Conservation (phyloP, 2,797 vertebrate species). For the Strix occidentalis region DNA sequence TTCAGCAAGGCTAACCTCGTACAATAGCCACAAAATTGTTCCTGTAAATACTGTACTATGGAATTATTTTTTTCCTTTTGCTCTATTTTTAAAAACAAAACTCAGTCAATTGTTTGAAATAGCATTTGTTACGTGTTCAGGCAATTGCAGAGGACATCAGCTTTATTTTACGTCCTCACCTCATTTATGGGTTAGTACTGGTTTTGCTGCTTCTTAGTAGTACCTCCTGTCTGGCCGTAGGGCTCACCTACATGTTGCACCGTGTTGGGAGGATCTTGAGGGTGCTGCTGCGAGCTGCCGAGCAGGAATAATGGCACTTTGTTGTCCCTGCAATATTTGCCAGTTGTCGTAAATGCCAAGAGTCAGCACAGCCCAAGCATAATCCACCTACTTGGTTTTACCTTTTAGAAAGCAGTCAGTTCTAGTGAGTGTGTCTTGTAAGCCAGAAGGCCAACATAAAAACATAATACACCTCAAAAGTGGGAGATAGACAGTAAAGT, state of each 20-base stretch:
- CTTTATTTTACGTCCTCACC: not conserved
- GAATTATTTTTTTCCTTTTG: not conserved
- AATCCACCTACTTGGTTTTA: not conserved
- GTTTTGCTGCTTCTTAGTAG: not conserved
- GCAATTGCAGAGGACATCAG: not conserved
- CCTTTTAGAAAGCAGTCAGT: not conserved
- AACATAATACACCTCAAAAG: not conserved
- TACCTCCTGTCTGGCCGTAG: not conserved
- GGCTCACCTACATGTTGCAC: not conserved
- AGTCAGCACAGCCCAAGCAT: not conserved
- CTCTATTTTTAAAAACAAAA: not conserved
- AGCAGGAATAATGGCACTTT: not conserved
- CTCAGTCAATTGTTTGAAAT: not conserved
- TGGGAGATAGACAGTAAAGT: not conserved
- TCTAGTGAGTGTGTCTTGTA: rapidly evolving
- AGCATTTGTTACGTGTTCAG: not conserved
- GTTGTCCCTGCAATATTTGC: not conserved
- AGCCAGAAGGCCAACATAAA: not conserved
- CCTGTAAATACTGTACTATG: not conserved
- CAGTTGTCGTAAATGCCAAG: not conserved
- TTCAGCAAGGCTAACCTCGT: not conserved
- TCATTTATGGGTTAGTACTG: not conserved
- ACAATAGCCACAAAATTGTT: not conserved
- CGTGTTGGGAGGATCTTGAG: not conserved
- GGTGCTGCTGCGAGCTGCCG: rapidly evolving